phyloP scores from a whole-genome alignment of 2,113 vertebrate species.

The Tauraco erythrolophus region DNA sequence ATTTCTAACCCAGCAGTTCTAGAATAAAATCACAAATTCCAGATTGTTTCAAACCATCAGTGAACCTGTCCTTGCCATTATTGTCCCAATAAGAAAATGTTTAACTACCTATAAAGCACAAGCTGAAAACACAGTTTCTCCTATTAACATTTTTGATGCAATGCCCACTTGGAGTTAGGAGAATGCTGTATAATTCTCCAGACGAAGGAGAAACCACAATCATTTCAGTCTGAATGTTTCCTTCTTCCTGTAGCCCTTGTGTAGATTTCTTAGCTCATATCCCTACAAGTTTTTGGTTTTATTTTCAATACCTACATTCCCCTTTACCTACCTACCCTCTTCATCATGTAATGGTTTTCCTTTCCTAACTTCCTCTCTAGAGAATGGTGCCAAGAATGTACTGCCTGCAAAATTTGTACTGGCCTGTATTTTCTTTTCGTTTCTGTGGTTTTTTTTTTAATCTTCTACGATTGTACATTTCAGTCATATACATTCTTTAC shows the following conservation, averaged over 20 bases:
- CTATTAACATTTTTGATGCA: conserved; percentile 42
- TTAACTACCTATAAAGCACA: neutral
- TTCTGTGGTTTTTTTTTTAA: neutral
- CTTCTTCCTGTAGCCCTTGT: neutral
- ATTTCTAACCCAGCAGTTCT: neutral
- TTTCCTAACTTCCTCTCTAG: neutral
- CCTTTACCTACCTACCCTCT: neutral
- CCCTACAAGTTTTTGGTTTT: neutral
- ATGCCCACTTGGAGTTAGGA: conserved; percentile 6
- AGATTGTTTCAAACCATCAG: neutral
- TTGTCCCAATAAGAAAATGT: neutral
- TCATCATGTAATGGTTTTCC: neutral
- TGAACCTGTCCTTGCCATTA: neutral
- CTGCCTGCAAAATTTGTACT: neutral
- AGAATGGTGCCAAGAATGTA: neutral
- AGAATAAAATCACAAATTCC: neutral
- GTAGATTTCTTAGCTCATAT: conserved; percentile 8
- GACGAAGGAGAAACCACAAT: neutral
- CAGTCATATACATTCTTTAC: conserved; percentile 5
- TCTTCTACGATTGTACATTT: neutral
- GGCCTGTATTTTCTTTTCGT: neutral
- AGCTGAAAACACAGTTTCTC: neutral
- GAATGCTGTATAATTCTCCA: conserved; percentile 28
- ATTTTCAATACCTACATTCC: neutral
- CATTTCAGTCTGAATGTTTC: conserved; percentile 18